Conservation (phyloP, 2,797 vertebrate genomes). For the Rhodeus uyekii region DNA sequence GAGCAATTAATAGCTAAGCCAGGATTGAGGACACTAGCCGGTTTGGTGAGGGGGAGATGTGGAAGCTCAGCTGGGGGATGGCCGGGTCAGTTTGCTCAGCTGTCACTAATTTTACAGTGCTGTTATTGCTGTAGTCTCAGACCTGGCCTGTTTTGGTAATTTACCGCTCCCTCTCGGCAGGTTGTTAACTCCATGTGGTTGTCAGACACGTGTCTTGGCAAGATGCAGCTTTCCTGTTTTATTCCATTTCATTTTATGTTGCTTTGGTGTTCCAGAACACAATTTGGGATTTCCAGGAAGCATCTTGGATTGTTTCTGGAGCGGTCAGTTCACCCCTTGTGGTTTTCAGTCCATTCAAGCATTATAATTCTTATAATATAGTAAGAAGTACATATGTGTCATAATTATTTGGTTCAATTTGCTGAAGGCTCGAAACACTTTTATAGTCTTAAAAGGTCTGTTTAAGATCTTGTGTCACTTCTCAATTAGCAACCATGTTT, state of each 20-base stretch:
- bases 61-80: constrained; percentile 35
- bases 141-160: constrained; percentile 40
- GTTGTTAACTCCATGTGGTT: constrained; percentile 8
- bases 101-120: constrained; percentile 53
- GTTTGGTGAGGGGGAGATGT: constrained; percentile 29
- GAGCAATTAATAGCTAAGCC: constrained; percentile 29
- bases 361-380: not conserved
- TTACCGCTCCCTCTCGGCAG: constrained; percentile 13
- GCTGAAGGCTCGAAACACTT: not conserved
- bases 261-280: not conserved
- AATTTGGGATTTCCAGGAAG: not conserved
- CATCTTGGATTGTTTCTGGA: not conserved
- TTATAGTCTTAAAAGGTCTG: too few relatives aligned
- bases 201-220: not conserved
- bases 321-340: not conserved
- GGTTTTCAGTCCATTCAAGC: not conserved
- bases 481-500: constrained; percentile 38
- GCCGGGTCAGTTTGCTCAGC: constrained; percentile 64
- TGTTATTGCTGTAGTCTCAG: constrained; percentile 2
- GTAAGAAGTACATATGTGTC: not conserved
- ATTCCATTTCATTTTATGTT: not conserved
- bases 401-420: constrained; percentile 12
- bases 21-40: constrained; percentile 46
- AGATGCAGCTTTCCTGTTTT: not conserved
- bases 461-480: constrained; percentile 27